Evolutionary conservation across 1,140 invertebrate species (phyloP).

Genomic region (Hydropsyche tenuis): DNA sequence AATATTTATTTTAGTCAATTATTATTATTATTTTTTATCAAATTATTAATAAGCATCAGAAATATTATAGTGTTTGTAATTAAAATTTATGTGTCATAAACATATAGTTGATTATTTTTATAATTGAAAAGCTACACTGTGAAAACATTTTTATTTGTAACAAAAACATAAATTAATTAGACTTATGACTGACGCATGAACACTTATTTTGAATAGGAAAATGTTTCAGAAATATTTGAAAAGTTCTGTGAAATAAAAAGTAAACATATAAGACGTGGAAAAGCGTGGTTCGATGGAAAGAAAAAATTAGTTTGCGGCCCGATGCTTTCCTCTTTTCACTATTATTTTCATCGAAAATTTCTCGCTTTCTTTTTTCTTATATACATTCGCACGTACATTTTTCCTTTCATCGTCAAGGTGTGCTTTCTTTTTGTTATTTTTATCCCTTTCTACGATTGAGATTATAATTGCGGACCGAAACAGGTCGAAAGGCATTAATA

Average conservation of each 20-base stretch:
- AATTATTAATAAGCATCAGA: too few species aligned
- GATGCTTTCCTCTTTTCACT: background rate
- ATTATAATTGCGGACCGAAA: slow-evolving; percentile 37
- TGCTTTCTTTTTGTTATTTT: slow-evolving; percentile 35
- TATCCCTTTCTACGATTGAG: slow-evolving; percentile 30
- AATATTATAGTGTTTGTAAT: too few species aligned
- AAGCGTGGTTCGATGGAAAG: background rate
- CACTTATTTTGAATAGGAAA: too few species aligned
- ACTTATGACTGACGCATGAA: too few species aligned
- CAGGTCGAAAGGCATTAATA: slow-evolving; percentile 17
- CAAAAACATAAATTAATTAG: too few species aligned
- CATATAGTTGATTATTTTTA: too few species aligned
- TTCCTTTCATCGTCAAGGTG: background rate
- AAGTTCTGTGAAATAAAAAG: background rate
- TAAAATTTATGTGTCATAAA: too few species aligned
- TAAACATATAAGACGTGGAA: background rate
- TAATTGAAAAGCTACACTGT: too few species aligned
- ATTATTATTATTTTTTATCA: too few species aligned
- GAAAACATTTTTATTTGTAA: too few species aligned
- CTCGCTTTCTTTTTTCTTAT: slow-evolving; percentile 1
- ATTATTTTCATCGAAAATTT: background rate
- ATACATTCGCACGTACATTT: background rate
- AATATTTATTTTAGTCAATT: too few species aligned
- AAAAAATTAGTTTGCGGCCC: background rate
- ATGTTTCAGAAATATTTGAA: background rate